Evolutionary conservation across 2,888 invertebrate species (phyloP).

Genomic region (Acleris cristana): DNA sequence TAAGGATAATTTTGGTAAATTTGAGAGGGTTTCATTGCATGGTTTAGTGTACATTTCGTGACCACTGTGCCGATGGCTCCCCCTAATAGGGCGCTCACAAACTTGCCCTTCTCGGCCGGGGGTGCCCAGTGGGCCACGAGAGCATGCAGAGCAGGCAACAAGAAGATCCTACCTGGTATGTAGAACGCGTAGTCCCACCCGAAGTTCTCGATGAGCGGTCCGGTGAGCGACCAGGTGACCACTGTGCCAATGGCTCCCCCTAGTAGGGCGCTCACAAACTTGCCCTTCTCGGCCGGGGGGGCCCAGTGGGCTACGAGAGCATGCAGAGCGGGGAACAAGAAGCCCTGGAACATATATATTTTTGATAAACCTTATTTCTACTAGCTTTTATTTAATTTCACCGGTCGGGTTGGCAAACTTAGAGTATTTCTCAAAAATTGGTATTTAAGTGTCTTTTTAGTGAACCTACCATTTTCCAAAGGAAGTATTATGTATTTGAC

Average conservation of each 20-base stretch:
- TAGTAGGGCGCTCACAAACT: slow-evolving; percentile 86
- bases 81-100: slow-evolving; percentile 86
- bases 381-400: too few relatives aligned
- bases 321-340: slow-evolving; percentile 86
- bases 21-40: too few relatives aligned
- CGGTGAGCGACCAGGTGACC: slow-evolving; percentile 87
- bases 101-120: slow-evolving; percentile 86
- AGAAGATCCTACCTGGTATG: slow-evolving; percentile 67
- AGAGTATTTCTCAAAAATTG: too few relatives aligned
- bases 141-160: too few relatives aligned
- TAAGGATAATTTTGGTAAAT: too few relatives aligned
- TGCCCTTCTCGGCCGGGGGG: slow-evolving; percentile 88
- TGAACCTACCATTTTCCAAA: too few relatives aligned
- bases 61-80: slow-evolving; percentile 89
- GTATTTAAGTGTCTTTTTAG: too few relatives aligned
- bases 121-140: background rate
- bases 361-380: too few relatives aligned
- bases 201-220: slow-evolving; percentile 84
- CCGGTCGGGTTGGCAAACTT: too few relatives aligned
- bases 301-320: slow-evolving; percentile 88
- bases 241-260: slow-evolving; percentile 90
- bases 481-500: too few relatives aligned
- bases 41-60: slow-evolving; percentile 84
- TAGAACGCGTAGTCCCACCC: slow-evolving; percentile 89
- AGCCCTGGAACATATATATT: slow-evolving; percentile 68